Percentiles rank a stretch among this genome's conserved stretches.
These are phyloP conservation scores for Tenthredo scrophulariae DNA, from an alignment of 2,888 invertebrate species.

Conservation along the genomic window DNA sequence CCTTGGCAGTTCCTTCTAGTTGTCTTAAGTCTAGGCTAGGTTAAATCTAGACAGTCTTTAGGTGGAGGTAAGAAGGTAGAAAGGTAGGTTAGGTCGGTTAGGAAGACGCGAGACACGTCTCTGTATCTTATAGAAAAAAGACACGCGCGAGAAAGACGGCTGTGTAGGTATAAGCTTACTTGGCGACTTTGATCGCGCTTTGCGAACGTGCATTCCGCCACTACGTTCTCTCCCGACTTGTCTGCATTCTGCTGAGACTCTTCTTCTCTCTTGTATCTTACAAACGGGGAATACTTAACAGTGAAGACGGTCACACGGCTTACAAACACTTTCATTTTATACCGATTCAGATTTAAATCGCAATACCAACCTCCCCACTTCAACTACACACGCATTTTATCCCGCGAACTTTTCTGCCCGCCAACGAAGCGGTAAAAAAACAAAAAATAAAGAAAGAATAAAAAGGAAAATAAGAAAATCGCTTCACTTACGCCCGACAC, in stretches of 20 bases:
- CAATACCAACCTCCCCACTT: not conserved
- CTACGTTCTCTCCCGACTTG: not conserved
- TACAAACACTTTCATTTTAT: constrained; percentile 60
- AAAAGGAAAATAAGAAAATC: not conserved
- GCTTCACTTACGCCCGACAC: constrained; percentile 3
- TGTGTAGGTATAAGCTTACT: not conserved
- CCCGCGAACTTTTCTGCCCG: not conserved
- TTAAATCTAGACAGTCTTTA: not conserved
- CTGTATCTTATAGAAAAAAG: not conserved
- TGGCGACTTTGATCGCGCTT: not conserved
- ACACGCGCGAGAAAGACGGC: constrained; percentile 20
- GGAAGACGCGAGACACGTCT: not conserved
- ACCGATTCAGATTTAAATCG: constrained; percentile 54
- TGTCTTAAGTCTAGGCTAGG: constrained; percentile 4
- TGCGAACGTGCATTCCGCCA: not conserved
- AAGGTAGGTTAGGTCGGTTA: constrained; percentile 5
- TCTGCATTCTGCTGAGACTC: not conserved
- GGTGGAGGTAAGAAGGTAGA: not conserved
- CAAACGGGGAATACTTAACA: not conserved
- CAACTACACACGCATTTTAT: not conserved
- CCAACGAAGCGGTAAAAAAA: not conserved
- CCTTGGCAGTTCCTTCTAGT: not conserved
- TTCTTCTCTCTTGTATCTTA: not conserved
- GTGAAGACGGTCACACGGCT: not conserved
- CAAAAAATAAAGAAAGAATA: not conserved